Evolutionary conservation across 2,113 vertebrate species (phyloP), one percentile per base, ranked within the genome.

Genomic region (Aldabrachelys gigantea): DNA sequence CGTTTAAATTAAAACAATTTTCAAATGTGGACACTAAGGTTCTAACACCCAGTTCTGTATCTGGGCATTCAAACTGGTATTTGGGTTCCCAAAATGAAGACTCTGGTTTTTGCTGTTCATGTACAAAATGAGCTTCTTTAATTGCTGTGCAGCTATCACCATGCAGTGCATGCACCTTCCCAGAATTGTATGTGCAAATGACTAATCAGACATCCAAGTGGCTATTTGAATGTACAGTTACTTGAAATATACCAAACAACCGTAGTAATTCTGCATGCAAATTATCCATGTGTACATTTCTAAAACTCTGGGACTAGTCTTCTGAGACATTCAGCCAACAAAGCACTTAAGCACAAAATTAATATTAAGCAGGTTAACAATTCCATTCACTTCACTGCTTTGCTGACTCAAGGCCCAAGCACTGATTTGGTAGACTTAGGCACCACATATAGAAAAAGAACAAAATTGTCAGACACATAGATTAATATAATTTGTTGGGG

Each of bases 201-300:
- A 82, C 19, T 90, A 95, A 80, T 96, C 95, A 91, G 1, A 3
- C 69, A 54, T 89, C 94, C 82, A 93, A 79, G 53, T 92, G 89
- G 19, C 35, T 91, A 91, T 88, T 89, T 89, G 85, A 75, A 91
- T 79, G 81, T 72, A 75, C 65, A 47, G 52, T 91, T 90, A 69
- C 62, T 84, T 91, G 91, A 95, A 96, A 81, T 92, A 79, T 89
- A 27, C 22, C 56, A 86, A 44, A 84, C 80, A 94, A 76, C 82
- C 92, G 87, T 91, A 96, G 91, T 93, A 92, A 94, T 89, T 95
- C 83, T 93, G 96, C 94, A 76, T 88, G 62, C 72, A 82, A 94
- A 38, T 88, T 82, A 89, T 86, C 62, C 89, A 41, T 86, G 85
- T 85, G 91, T 72, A 84, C 38, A 41, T 4, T 87, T 57, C 19